phyloP scores from a whole-genome alignment of 2,797 vertebrate species.

The Melanogrammus aeglefinus region DNA sequence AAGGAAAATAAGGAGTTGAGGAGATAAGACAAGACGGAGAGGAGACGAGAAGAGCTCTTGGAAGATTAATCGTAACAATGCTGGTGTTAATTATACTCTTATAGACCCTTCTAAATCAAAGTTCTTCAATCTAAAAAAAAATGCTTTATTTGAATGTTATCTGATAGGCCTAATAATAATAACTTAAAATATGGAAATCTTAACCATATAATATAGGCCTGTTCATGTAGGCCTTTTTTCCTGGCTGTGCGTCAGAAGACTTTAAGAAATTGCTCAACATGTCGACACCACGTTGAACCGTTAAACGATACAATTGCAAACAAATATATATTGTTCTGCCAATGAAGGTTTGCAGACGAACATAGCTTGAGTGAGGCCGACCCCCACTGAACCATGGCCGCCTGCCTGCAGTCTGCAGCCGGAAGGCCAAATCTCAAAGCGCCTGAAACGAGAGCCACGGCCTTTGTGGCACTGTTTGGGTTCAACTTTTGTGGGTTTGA shows the following conservation, averaged over 20 bases:
- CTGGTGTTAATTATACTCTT: neutral
- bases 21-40: neutral
- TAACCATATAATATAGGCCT: neutral
- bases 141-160: neutral
- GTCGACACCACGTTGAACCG: neutral
- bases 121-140: neutral
- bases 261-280: neutral
- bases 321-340: neutral
- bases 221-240: neutral
- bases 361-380: neutral
- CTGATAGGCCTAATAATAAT: neutral
- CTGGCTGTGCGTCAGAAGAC: neutral
- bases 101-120: neutral
- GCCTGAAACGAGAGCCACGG: constrained; percentile 24
- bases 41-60: neutral
- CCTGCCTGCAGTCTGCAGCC: neutral
- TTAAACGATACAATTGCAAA: neutral
- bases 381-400: neutral
- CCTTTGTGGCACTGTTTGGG: constrained; percentile 19
- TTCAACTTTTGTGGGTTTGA: constrained; percentile 34
- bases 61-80: constrained; percentile 48
- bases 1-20: neutral
- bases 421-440: constrained; percentile 23
- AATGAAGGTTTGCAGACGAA: neutral
- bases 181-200: neutral